Base-by-base conservation (phyloP, 2,888 invertebrate genomes). In the Athalia rosae region DNA sequence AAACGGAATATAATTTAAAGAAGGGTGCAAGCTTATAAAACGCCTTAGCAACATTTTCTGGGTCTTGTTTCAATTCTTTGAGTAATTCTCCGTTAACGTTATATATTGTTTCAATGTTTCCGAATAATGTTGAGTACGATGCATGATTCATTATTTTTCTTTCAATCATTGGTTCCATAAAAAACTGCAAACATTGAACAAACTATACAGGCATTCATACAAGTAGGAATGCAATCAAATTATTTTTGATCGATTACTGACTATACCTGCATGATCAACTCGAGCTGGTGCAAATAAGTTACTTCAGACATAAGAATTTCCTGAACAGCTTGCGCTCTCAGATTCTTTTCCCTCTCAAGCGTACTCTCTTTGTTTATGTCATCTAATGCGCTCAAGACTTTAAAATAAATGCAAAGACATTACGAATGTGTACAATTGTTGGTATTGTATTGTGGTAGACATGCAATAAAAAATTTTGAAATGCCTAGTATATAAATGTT, bases 1-100 rank as follows among this genome's bases (percentile, higher is more conserved):
- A 95, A 0, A 94, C 93, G 0, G 95, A 95, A 86, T 96, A 96
- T 15, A 95, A 87, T 88, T 95, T 96, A 76, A 96, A 93, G 86
- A 94, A 95, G 4, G 95, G 95, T 0, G 94, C 95, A 79, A 95
- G 91, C 85, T 93, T 93, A 0, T 92, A 91, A 87, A 96, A 95
- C 0, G 95, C 94, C 71, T 90, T 88, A 0, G 93, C 93, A 6
- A 95, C 91, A 86, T 93, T 92, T 48, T 92, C 91, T 79, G 91
- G 88, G 82, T 92, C 90, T 6, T 90, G 83, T 81, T 92, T 92
- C 67, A 95, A 87, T 84, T 93, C 92, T 6, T 91, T 89, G 5
- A 94, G 86, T 7, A 94, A 89, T 84, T 93, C 93, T 3, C 92
- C 91, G 86, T 94, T 94, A 4, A 94, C 90, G 84, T 92, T 92